phyloP scores from a whole-genome alignment of 1,140 invertebrate species.

The Condylostylus longicornis region DNA sequence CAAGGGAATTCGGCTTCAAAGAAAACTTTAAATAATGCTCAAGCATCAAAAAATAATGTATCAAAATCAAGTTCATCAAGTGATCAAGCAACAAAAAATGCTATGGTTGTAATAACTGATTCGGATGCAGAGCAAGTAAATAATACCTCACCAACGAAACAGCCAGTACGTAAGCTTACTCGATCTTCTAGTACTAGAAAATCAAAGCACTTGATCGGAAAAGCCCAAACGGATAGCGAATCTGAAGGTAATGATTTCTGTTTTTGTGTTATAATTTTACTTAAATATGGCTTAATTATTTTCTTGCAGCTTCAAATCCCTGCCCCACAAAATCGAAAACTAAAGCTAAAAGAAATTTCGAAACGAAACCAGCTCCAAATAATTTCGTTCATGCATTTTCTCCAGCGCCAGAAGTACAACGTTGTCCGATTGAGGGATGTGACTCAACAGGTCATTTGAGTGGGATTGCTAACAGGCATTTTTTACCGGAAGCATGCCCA shows the following conservation, averaged over 20 bases:
- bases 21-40: not conserved
- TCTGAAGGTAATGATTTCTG: conserved; percentile 36
- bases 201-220: conserved; percentile 38
- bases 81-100: conserved; percentile 16
- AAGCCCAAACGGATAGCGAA: conserved; percentile 32
- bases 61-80: no score
- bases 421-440: conserved; percentile 76
- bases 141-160: conserved; percentile 19
- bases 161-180: conserved; percentile 38
- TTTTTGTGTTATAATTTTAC: no score
- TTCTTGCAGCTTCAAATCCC: no score
- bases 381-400: conserved; percentile 33
- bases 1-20: not conserved
- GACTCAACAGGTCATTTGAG: conserved; percentile 79
- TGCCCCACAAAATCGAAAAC: no score
- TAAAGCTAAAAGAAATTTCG: conserved; percentile 27
- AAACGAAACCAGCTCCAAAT: conserved; percentile 33
- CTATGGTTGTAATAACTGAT: conserved; percentile 20
- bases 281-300: no score
- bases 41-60: not conserved
- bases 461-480: conserved; percentile 68
- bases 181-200: conserved; percentile 39
- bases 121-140: conserved; percentile 25
- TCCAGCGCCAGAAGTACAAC: conserved; percentile 43
- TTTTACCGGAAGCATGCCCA: conserved; percentile 77